These are phyloP conservation scores for Hyperopisus bebe DNA, from an alignment of 2,113 vertebrate genomes.

Conservation along the genomic window DNA sequence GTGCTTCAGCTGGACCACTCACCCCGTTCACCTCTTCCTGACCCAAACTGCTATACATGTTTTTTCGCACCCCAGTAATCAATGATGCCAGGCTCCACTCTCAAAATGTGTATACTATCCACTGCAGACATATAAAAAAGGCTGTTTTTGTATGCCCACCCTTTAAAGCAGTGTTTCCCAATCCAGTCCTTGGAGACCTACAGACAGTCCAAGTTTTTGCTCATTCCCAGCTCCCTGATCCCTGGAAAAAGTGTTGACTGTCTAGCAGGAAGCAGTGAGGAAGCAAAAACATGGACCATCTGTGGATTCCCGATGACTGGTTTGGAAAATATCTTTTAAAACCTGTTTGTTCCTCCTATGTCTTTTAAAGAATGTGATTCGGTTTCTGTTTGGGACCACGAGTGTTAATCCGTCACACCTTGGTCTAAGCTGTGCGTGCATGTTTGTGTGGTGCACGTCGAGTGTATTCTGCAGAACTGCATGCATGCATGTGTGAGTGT, in stretches of 20 bases:
- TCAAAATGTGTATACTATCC: background rate
- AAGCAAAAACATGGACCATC: background rate
- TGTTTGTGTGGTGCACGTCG: background rate
- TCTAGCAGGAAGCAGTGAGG: background rate
- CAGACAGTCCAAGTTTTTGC: background rate
- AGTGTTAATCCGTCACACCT: background rate
- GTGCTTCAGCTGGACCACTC: background rate
- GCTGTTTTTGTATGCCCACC: background rate
- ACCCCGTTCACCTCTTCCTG: background rate
- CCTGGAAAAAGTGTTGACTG: no score
- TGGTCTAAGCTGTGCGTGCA: background rate
- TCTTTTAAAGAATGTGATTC: background rate
- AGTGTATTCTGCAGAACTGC: background rate
- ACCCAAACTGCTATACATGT: background rate
- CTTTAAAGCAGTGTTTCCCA: background rate
- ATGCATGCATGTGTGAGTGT: background rate
- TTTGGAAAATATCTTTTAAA: no score
- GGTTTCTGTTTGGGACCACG: background rate
- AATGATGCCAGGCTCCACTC: background rate
- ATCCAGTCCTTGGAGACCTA: background rate
- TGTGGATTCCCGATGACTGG: background rate
- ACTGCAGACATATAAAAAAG: background rate
- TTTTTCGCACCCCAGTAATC: background rate
- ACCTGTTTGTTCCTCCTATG: background rate
- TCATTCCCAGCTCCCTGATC: background rate